Evolutionary conservation across 2,888 invertebrate genomes (phyloP), one percentile per base, ranked within the genome.

Genomic region (Salpingus planirostris): DNA sequence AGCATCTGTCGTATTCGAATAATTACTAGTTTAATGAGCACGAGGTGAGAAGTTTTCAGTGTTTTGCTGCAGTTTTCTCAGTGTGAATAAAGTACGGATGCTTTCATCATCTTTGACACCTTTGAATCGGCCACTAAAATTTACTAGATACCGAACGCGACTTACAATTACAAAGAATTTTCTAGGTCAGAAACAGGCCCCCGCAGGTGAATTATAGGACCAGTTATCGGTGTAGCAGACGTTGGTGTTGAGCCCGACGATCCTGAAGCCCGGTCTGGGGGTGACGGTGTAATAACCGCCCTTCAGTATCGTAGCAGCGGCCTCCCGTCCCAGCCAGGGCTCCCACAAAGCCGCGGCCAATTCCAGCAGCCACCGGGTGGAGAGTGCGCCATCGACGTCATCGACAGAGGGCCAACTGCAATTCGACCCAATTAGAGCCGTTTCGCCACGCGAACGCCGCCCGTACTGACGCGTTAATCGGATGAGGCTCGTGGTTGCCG

Each of bases 401-500:
- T 40, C 36, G 5, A 31, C 24, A 11, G 43, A 39, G 1, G 47
- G 13, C 73, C 62, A 55, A 30, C 55, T 54, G 24, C 12, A 46
- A 46, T 43, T 50, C 49, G 6, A 18, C 21, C 21, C 21, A 18
- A 18, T 6, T 6, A 7, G 8, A 18, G 8, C 8, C 21, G n/a
- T 23, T 13, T 22, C 15, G 13, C 24, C 8, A 22, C 12, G 26
- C 5, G 34, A 41, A 22, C 12, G 59, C 89, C n/a, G n/a, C n/a
- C n/a, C n/a, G n/a, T n/a, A 64, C 76, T 74, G 67, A 91, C 90
- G 78, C 74, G 65, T 91, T 87, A 4, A 83, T 66, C 1, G 91
- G 91, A 43, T 72, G 69, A 12, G 77, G 67, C 57, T 82, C 81
- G 45, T 83, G 83, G 58, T 83, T 83, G 23, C 82, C 82, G 6